Conservation (phyloP, 2,888 invertebrate genomes). For the Halictus quadricinctus region DNA sequence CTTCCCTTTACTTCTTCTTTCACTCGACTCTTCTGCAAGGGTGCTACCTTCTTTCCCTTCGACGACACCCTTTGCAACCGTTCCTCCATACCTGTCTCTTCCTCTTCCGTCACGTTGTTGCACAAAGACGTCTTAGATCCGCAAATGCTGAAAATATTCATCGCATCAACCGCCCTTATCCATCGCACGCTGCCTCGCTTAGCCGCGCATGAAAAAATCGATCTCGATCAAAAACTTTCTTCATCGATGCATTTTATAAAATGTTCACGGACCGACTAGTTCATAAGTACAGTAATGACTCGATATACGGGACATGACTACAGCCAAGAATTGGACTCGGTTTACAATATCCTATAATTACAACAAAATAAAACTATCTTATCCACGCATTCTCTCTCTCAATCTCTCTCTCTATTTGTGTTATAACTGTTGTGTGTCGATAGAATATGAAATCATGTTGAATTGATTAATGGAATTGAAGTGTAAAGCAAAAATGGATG, state of each 20-base stretch:
- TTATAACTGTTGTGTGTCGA: no score
- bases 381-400: no score
- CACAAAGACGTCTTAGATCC: not conserved
- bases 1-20: constrained; percentile 44
- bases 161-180: not conserved
- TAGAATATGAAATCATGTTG: not conserved
- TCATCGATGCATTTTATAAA: not conserved
- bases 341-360: no score
- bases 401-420: no score
- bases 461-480: not conserved
- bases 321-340: no score
- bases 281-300: not conserved
- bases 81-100: constrained; percentile 23
- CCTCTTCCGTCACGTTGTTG: constrained; percentile 37
- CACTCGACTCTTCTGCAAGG: not conserved
- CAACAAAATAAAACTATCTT: no score
- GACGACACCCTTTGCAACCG: not conserved
- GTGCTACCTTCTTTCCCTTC: not conserved
- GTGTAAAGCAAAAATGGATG: not conserved
- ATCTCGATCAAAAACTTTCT: not conserved
- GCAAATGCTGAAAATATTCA: constrained; percentile 4
- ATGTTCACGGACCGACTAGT: not conserved
- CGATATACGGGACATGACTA: not conserved
- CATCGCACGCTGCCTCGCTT: not conserved
- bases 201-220: not conserved